A percentile compares a stretch with the other conserved stretches of the same genome.
Evolutionary conservation across 2,113 vertebrate genomes (phyloP).

Genomic region (Aegithalos caudatus): DNA sequence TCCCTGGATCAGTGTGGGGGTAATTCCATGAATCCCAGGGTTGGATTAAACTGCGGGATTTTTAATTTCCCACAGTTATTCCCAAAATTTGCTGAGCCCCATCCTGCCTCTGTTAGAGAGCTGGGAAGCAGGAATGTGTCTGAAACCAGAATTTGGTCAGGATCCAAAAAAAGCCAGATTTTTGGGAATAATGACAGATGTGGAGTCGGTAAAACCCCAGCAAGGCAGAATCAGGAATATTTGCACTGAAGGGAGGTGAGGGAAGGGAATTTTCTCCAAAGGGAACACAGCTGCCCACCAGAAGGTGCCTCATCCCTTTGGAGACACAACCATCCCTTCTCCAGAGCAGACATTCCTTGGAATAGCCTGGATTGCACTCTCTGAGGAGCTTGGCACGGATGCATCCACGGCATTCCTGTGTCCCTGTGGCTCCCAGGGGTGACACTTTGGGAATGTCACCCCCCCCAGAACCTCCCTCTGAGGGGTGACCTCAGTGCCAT

Average conservation of each 20-base stretch:
- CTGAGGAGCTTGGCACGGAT: too few species aligned
- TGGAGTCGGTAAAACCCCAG: neutral
- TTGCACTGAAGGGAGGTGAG: neutral
- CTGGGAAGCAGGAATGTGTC: neutral
- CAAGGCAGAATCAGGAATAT: neutral
- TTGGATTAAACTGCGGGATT: neutral
- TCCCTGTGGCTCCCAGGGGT: neutral
- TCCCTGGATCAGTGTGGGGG: neutral
- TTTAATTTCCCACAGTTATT: neutral
- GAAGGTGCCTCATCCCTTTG: neutral
- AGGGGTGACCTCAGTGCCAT: neutral
- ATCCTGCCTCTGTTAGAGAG: neutral
- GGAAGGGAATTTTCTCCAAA: neutral
- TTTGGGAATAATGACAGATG: neutral
- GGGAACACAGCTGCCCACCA: neutral
- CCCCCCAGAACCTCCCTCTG: neutral
- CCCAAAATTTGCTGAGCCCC: neutral
- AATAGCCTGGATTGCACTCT: fast-evolving
- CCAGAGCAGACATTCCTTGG: neutral
- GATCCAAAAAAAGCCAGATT: fast-evolving
- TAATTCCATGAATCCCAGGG: neutral
- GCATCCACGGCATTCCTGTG: fast-evolving
- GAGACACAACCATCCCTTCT: neutral
- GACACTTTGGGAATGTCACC: neutral
- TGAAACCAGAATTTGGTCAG: neutral